Base-by-base conservation (phyloP, 2,797 vertebrate species). In the Characodon lateralis region DNA sequence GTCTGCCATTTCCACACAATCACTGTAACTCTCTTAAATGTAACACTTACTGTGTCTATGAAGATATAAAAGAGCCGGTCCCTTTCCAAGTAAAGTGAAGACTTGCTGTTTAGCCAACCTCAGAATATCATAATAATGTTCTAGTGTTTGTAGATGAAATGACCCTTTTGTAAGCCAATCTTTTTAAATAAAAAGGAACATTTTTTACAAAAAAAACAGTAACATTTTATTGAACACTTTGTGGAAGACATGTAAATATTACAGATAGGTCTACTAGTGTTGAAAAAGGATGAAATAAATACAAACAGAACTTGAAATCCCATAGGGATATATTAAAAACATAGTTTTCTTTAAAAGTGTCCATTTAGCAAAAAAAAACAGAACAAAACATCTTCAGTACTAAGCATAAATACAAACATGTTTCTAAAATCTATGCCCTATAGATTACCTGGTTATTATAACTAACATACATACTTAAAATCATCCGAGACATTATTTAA, bases 321-420 rank as follows among this genome's bases (percentile, higher is more conserved):
- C 98, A 99, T 99, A 97, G 98, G 98, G 98, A 99, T 99, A 97
- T 98, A 95, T 68, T 97, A 95, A 96, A 97, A 96, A 96, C 95
- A 95, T 95, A 96, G 97, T 97, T 98, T 97, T 90, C 83, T 86
- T 97, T 96, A 98, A 99, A 96, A 94, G 94, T 95, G 92, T 95
- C 93, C 90, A 94, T 96, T 96, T 93, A 96, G 95, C 95, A 97
- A 96, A 96, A 95, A 92, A 78, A 71, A 74, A 69, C 12, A 68
- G 93, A 90, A 31, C 31, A 96, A 95, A 94, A 91, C 88, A 89
- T 91, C 80, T 92, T 94, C 89, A 94, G 86, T 95, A 95, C 94
- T 95, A 95, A 96, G 92, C 93, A 96, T 97, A 96, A 97, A 97
- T 96, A 98, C 96, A 96, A 97, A 97, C 97, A 98, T 97, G 97